phyloP scores from a whole-genome alignment of 2,113 vertebrate species.

The Junco hyemalis region DNA sequence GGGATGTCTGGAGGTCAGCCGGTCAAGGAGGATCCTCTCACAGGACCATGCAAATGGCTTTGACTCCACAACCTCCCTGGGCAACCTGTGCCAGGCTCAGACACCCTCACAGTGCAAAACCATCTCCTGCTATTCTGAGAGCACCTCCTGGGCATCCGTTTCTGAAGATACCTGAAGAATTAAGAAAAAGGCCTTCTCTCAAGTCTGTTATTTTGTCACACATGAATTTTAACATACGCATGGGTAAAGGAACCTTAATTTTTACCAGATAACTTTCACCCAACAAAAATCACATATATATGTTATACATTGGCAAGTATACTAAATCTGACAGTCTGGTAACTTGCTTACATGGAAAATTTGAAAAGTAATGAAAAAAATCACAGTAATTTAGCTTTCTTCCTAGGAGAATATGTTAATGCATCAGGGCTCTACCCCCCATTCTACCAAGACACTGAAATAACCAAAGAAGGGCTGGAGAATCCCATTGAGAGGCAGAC shows the following conservation, averaged over 20 bases:
- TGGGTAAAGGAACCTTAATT: not conserved
- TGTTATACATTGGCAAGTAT: not conserved
- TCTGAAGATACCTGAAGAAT: not conserved
- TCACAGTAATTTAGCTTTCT: not conserved
- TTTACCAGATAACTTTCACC: not conserved
- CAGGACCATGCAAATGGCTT: not conserved
- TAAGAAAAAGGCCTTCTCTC: not conserved
- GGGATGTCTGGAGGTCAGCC: not conserved
- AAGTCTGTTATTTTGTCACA: not conserved
- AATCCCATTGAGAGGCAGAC: not conserved
- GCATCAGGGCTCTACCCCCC: not conserved
- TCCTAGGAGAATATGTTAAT: not conserved
- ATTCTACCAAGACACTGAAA: not conserved
- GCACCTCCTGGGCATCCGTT: not conserved
- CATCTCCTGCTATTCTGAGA: not conserved
- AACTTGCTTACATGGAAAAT: not conserved
- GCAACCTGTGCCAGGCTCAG: not conserved
- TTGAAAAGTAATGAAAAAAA: not conserved
- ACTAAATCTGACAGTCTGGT: not conserved
- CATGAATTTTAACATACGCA: not conserved
- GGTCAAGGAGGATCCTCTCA: not conserved
- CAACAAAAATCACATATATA: not conserved
- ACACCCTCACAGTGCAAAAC: not conserved
- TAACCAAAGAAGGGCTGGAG: not conserved
- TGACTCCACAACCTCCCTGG: not conserved